Conservation (phyloP, 2,888 invertebrate species). For the Heteromyza rotundicornis region DNA sequence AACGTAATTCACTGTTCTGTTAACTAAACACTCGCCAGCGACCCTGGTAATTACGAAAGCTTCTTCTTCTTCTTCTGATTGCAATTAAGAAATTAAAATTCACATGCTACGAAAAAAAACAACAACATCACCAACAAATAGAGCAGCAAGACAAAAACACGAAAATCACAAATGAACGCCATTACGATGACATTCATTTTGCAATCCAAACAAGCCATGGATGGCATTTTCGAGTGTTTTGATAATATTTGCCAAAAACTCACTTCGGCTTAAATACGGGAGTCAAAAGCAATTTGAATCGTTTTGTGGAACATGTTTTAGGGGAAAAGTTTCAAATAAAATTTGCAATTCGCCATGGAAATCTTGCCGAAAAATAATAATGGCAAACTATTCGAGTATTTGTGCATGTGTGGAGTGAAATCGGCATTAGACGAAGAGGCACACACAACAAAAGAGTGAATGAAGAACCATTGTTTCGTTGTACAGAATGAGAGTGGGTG, state of each 20-base stretch:
- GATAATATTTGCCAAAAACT: not conserved
- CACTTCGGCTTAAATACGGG: not conserved
- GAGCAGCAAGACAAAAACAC: too few species aligned
- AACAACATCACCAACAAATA: too few species aligned
- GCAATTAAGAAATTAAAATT: slow-evolving; percentile 4
- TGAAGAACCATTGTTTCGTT: too few species aligned
- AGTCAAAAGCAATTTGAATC: not conserved
- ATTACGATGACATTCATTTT: not conserved
- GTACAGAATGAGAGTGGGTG: not conserved
- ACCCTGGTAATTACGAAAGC: not conserved
- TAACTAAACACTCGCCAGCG: too few species aligned
- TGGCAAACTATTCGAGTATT: not conserved
- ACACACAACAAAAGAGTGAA: not conserved
- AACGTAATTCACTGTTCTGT: too few species aligned
- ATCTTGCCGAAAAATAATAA: not conserved
- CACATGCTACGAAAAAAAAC: too few species aligned
- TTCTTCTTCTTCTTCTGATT: slow-evolving; percentile 1
- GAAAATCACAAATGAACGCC: not conserved
- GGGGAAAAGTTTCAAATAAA: not conserved
- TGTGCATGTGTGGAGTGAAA: too few species aligned
- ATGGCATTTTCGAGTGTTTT: not conserved
- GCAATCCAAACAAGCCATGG: not conserved
- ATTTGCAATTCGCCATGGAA: not conserved
- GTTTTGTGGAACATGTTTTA: not conserved
- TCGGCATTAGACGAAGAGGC: not conserved